These are phyloP conservation scores for Physella acuta DNA, from an alignment of 1,140 invertebrate genomes.

Conservation along the genomic window DNA sequence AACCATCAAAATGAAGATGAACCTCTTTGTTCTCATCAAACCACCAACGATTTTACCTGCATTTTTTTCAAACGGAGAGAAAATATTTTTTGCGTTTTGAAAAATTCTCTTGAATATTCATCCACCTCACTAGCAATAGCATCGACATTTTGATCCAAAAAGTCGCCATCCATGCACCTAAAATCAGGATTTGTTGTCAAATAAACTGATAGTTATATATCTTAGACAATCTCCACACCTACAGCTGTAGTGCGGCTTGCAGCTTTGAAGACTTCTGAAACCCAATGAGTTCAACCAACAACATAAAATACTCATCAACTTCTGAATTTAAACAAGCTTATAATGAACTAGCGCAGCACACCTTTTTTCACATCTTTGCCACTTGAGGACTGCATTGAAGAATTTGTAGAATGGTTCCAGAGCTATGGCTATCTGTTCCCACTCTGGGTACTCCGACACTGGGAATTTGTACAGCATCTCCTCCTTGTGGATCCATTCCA, in stretches of 20 bases:
- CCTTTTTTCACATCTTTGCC: conserved; percentile 78
- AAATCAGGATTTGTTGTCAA: too few species aligned
- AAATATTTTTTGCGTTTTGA: conserved; percentile 79
- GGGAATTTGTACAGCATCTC: conserved; percentile 83
- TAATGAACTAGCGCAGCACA: too few species aligned
- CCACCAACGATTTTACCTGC: conserved; percentile 15
- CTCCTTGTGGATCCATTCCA: conserved; percentile 84
- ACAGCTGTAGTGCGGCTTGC: too few species aligned
- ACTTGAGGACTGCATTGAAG: conserved; percentile 67
- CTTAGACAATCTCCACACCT: too few species aligned
- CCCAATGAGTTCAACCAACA: too few species aligned
- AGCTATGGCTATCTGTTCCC: conserved; percentile 66
- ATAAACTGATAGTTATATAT: background rate
- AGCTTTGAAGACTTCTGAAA: too few species aligned
- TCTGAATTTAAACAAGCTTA: too few species aligned
- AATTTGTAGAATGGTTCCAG: conserved; percentile 65
- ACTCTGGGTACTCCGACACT: conserved; percentile 71
- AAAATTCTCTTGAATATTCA: conserved; percentile 66
- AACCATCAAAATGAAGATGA: too few species aligned
- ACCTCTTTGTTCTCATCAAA: conserved; percentile 8
- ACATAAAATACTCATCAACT: too few species aligned
- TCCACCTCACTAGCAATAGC: conserved; percentile 54
- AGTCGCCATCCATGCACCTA: conserved; percentile 84
- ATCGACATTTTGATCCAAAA: conserved; percentile 76
- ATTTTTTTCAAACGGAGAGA: conserved; percentile 68